Evolutionary conservation across 2,113 vertebrate genomes (phyloP).

Genomic region (Cyphomyrus discorhynchus): DNA sequence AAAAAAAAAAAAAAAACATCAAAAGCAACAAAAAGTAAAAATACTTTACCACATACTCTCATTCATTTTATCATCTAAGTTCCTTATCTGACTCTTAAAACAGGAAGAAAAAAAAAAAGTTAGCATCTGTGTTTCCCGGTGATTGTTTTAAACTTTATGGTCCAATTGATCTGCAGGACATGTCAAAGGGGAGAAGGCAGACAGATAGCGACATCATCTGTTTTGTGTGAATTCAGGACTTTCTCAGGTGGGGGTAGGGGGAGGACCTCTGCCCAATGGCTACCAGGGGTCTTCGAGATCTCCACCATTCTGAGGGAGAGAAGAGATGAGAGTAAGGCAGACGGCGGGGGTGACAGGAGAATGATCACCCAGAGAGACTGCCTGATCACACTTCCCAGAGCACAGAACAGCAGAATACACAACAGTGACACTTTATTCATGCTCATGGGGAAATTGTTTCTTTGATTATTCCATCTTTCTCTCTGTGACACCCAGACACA

Average conservation of each 20-base stretch:
- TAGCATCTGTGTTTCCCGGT: constrained; percentile 50
- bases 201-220: constrained; percentile 73
- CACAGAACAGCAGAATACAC: background rate
- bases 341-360: background rate
- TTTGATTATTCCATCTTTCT: background rate
- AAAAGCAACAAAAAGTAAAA: constrained; percentile 71
- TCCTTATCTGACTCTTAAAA: constrained; percentile 71
- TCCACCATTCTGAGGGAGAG: constrained; percentile 78
- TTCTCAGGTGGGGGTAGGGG: constrained; percentile 64
- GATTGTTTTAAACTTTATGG: constrained; percentile 33
- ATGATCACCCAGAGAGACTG: background rate
- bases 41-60: constrained; percentile 53
- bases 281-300: constrained; percentile 97
- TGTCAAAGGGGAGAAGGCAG: constrained; percentile 57
- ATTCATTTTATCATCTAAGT: constrained; percentile 56
- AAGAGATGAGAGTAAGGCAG: constrained; percentile 24
- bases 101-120: constrained; percentile 43
- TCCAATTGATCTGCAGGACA: constrained; percentile 56
- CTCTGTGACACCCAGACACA: background rate
- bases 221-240: constrained; percentile 76
- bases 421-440: background rate
- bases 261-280: constrained; percentile 53
- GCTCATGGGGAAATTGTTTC: background rate
- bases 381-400: background rate
- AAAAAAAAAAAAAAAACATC: constrained; percentile 34